Conservation (phyloP, 1,140 invertebrate genomes). For the Calosoma granatense region DNA sequence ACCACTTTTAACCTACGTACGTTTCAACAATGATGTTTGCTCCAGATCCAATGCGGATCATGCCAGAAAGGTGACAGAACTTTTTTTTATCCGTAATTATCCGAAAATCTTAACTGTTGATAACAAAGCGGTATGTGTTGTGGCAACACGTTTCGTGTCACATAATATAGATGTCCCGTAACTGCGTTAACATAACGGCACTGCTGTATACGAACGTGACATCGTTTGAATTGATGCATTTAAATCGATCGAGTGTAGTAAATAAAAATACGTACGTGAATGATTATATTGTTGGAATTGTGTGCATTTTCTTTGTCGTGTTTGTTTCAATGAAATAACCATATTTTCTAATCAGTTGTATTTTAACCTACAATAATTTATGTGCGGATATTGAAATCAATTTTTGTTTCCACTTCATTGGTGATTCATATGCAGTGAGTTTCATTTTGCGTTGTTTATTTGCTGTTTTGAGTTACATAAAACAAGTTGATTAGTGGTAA, state of each 20-base stretch:
- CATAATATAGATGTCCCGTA: not conserved
- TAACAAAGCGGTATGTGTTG: conserved; percentile 3
- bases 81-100: not conserved
- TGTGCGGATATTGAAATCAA: not conserved
- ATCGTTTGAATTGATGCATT: conserved; percentile 2
- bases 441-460: not conserved
- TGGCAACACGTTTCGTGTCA: not conserved
- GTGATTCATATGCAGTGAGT: not conserved
- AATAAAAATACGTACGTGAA: not conserved
- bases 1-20: not conserved
- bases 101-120: not conserved
- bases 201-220: conserved; percentile 3
- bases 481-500: no score
- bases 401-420: no score
- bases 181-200: not conserved
- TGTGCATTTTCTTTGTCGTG: not conserved
- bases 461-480: no score
- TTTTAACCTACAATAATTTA: not conserved
- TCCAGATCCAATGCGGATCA: not conserved
- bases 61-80: not conserved
- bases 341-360: not conserved
- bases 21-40: not conserved
- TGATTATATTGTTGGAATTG: not conserved
- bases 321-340: not conserved
- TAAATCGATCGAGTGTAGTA: conserved; percentile 3